These are phyloP conservation scores for Lampris incognitus DNA, from an alignment of 2,113 vertebrate genomes.

Conservation along the genomic window DNA sequence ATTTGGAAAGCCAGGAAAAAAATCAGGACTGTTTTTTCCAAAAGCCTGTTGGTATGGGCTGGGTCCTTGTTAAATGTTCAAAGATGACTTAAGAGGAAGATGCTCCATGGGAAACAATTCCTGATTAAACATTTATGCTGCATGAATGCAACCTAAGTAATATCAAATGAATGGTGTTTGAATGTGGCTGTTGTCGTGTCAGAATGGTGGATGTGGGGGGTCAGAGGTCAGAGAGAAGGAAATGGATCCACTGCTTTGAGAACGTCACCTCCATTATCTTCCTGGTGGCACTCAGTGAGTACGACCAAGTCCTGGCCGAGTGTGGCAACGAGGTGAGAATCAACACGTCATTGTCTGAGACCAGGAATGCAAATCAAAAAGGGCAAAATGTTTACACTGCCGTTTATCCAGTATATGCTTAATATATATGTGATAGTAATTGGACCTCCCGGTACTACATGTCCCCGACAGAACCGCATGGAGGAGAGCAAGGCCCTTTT, in stretches of 20 bases:
- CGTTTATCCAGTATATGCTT: too few relatives aligned
- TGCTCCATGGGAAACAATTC: too few relatives aligned
- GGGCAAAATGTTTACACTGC: too few relatives aligned
- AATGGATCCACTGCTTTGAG: conserved; percentile 99
- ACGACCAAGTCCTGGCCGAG: conserved; percentile 97
- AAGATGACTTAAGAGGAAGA: too few relatives aligned
- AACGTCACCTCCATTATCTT: conserved; percentile 99
- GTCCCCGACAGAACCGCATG: conserved; percentile 80
- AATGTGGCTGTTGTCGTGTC: conserved; percentile 53
- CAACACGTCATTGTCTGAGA: neutral
- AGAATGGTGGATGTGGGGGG: conserved; percentile 99
- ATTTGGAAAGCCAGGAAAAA: too few relatives aligned
- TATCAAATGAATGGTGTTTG: neutral
- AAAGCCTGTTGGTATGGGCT: too few relatives aligned
- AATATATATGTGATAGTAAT: too few relatives aligned
- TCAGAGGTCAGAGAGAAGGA: conserved; percentile 97
- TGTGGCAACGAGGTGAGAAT: conserved; percentile 94
- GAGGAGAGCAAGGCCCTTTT: conserved; percentile 90
- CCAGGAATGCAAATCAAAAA: neutral
- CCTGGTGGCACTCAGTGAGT: conserved; percentile 98
- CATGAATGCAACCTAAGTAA: too few relatives aligned
- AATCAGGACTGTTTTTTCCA: too few relatives aligned
- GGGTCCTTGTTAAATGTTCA: too few relatives aligned
- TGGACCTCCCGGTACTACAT: neutral
- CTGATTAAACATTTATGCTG: too few relatives aligned